Conservation (phyloP, 2,797 vertebrate species). For the Melanotaenia nigrans region DNA sequence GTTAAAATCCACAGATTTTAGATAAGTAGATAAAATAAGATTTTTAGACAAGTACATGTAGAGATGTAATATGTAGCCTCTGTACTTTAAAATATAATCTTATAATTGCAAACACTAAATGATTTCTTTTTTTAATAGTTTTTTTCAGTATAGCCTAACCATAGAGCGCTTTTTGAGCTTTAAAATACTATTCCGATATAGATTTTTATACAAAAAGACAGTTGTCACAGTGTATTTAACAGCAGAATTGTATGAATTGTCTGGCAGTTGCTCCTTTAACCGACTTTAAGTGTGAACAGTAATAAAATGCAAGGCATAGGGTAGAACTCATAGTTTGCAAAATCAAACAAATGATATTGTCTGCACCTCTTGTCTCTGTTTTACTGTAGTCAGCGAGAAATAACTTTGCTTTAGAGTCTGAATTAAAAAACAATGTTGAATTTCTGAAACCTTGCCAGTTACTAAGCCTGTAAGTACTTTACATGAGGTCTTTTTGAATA, state of each 20-base stretch:
- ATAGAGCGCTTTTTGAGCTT: not conserved
- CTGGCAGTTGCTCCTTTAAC: slow-evolving; percentile 42
- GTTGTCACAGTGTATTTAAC: slow-evolving; percentile 22
- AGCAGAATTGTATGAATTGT: slow-evolving; percentile 9
- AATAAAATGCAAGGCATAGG: slow-evolving; percentile 48
- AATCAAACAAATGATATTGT: slow-evolving; percentile 36
- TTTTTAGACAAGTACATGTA: no score
- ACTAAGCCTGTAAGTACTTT: slow-evolving; percentile 25
- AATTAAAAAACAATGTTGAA: slow-evolving; percentile 40
- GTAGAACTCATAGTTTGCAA: slow-evolving; percentile 40
- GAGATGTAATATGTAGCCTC: not conserved
- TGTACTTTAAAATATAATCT: not conserved
- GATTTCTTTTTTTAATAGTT: not conserved
- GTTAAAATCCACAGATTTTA: no score
- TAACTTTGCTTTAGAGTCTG: slow-evolving; percentile 30
- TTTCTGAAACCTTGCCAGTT: slow-evolving; percentile 42
- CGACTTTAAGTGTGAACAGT: slow-evolving; percentile 24
- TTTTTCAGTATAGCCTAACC: not conserved
- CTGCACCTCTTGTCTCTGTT: slow-evolving; percentile 37
- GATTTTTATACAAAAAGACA: slow-evolving; percentile 14
- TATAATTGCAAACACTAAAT: not conserved
- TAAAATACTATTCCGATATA: slow-evolving; percentile 7
- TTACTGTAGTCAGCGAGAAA: slow-evolving; percentile 38
- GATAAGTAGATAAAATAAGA: no score
- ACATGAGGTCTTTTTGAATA: slow-evolving; percentile 46